Evolutionary conservation across 2,888 invertebrate species (phyloP).

Genomic region (Steinernema hermaphroditum): DNA sequence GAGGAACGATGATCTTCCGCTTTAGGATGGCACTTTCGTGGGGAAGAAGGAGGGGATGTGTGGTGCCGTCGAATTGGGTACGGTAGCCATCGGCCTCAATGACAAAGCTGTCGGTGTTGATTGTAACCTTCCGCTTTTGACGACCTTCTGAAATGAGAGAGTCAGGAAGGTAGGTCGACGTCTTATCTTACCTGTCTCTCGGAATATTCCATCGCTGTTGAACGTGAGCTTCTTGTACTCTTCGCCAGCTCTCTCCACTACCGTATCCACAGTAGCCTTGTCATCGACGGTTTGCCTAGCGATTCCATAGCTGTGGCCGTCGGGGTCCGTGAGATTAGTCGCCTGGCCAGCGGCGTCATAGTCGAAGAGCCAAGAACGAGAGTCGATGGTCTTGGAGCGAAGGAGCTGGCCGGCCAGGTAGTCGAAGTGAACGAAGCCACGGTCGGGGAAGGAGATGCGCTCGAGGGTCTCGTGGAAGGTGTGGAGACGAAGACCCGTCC

Average conservation of each 20-base stretch:
- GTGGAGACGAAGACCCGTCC: slow-evolving; percentile 64
- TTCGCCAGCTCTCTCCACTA: slow-evolving; percentile 14
- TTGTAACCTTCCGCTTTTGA: slow-evolving; percentile 3
- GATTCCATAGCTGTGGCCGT: slow-evolving; percentile 74
- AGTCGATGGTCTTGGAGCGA: slow-evolving; percentile 74
- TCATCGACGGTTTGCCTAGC: not conserved
- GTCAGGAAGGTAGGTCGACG: not conserved
- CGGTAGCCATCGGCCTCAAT: slow-evolving; percentile 30
- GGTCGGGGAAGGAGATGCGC: slow-evolving; percentile 25
- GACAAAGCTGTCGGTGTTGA: slow-evolving; percentile 13
- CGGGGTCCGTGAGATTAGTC: not conserved
- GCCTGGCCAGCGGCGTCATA: slow-evolving; percentile 80
- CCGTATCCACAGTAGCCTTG: slow-evolving; percentile 13
- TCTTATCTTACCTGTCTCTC: slow-evolving; percentile 6
- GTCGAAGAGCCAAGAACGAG: slow-evolving; percentile 85
- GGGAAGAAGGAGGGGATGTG: slow-evolving; percentile 34
- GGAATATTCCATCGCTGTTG: slow-evolving; percentile 20
- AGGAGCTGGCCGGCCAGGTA: slow-evolving; percentile 68
- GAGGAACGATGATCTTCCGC: slow-evolving; percentile 35
- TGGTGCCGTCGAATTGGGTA: slow-evolving; percentile 33
- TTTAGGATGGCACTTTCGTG: slow-evolving; percentile 35
- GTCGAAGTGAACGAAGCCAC: slow-evolving; percentile 29
- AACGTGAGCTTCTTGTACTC: slow-evolving; percentile 16
- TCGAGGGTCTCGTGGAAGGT: slow-evolving; percentile 63
- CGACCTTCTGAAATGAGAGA: not conserved